Conservation (phyloP, 2,797 vertebrate species). For the Enteromius argenteus region DNA sequence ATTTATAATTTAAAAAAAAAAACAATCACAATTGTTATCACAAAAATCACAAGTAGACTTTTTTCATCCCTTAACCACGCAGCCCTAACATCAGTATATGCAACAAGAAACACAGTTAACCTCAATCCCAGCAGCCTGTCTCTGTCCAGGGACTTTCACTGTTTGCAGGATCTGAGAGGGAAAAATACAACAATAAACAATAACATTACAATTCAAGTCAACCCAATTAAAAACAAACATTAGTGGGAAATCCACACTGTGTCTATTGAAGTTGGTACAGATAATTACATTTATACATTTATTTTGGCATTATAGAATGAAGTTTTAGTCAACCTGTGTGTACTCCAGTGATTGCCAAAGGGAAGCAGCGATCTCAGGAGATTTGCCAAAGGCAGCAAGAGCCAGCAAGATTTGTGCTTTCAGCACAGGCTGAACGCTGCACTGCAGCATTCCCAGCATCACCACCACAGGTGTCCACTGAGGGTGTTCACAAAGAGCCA, state of each 20-base stretch:
- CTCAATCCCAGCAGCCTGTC: conserved; percentile 94
- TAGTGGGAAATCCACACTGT: background rate
- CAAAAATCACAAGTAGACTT: background rate
- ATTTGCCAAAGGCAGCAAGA: conserved; percentile 94
- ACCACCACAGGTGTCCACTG: conserved; percentile 97
- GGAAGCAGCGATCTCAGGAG: conserved; percentile 95
- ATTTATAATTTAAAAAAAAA: background rate
- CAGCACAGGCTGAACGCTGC: conserved; percentile 91
- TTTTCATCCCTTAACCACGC: background rate
- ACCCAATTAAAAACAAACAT: background rate
- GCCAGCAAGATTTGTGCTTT: conserved; percentile 90
- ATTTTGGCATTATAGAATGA: background rate
- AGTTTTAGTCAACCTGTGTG: conserved; percentile 83
- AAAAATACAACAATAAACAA: conserved; percentile 4
- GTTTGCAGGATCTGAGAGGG: conserved; percentile 90
- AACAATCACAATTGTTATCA: background rate
- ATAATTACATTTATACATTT: background rate
- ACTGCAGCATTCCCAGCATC: conserved; percentile 93
- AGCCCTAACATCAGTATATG: background rate
- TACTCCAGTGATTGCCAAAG: conserved; percentile 98
- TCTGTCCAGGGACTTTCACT: conserved; percentile 88
- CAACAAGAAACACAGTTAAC: conserved; percentile 71
- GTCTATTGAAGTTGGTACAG: background rate
- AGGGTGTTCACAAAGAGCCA: conserved; percentile 95
- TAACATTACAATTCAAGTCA: background rate